A percentile compares a stretch with the other conserved stretches of the same genome.
Conservation (phyloP, 1,140 invertebrate genomes). For the Scaptomyza graminum region DNA sequence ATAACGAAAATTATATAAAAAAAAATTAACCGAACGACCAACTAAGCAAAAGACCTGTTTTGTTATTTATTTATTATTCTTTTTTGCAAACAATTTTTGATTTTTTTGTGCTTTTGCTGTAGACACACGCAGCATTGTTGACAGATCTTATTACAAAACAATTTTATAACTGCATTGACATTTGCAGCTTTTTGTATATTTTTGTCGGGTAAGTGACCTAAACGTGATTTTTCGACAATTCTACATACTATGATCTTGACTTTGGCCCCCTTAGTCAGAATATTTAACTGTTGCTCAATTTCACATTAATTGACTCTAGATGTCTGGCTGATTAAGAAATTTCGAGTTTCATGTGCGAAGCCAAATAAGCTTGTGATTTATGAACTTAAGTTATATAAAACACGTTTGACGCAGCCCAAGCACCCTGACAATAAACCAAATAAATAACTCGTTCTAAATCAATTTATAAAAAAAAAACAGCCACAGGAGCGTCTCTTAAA, state of each 20-base stretch:
- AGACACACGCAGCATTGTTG: slow-evolving; percentile 29
- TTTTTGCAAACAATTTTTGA: slow-evolving; percentile 13
- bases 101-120: slow-evolving; percentile 12
- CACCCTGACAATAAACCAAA: not conserved
- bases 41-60: slow-evolving; percentile 27
- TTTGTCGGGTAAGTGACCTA: slow-evolving; percentile 1
- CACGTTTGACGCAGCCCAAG: slow-evolving; percentile 11
- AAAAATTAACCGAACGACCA: too few species aligned
- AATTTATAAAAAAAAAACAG: slow-evolving; percentile 16
- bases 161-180: slow-evolving; percentile 51
- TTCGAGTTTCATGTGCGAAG: slow-evolving; percentile 14
- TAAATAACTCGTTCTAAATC: slow-evolving; percentile 8
- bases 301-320: slow-evolving; percentile 21
- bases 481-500: slow-evolving; percentile 7
- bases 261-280: slow-evolving; percentile 22
- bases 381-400: slow-evolving; percentile 14
- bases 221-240: slow-evolving; percentile 41
- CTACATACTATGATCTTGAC: slow-evolving; percentile 24
- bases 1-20: not conserved
- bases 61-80: not conserved
- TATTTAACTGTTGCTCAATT: not conserved
- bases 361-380: slow-evolving; percentile 26
- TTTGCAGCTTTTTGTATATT: slow-evolving; percentile 33
- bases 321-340: slow-evolving; percentile 18
- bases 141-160: slow-evolving; percentile 28